A percentile compares a stretch with the other conserved stretches of the same genome.
Conservation (phyloP, 2,113 vertebrate genomes). For the Craseonycteris thonglongyai region DNA sequence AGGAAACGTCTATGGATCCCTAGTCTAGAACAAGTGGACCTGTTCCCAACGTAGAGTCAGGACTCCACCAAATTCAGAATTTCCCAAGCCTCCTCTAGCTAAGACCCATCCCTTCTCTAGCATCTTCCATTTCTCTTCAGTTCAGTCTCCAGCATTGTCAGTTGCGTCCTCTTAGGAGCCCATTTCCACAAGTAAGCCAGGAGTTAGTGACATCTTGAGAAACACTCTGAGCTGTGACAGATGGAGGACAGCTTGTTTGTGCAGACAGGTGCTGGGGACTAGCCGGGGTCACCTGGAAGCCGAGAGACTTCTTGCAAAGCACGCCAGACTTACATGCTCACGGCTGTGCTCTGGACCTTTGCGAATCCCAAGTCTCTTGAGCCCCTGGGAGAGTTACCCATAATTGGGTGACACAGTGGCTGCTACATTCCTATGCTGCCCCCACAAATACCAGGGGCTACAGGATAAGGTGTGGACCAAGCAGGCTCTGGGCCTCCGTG, state of each 20-base stretch:
- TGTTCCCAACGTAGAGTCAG: background rate
- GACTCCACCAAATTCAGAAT: background rate
- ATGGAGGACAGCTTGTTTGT: background rate
- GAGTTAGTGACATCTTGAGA: background rate
- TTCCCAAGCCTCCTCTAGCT: background rate
- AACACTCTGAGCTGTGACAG: background rate
- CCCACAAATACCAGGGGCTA: fast-evolving
- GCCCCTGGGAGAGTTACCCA: background rate
- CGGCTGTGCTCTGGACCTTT: background rate
- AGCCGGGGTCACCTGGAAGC: background rate
- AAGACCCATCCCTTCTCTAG: background rate
- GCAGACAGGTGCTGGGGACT: background rate
- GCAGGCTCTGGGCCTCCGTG: fast-evolving
- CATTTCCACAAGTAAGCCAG: background rate
- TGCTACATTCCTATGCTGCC: background rate
- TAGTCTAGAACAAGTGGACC: background rate
- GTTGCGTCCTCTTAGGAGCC: background rate
- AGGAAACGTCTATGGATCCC: background rate
- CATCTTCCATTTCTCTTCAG: background rate
- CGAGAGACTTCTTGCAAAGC: fast-evolving
- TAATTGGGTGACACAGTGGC: background rate
- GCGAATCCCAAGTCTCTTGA: background rate
- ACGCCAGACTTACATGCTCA: fast-evolving
- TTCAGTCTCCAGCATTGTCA: background rate
- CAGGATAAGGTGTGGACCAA: fast-evolving